phyloP scores from a whole-genome alignment of 2,113 vertebrate genomes.

The Lucifuga dentata region DNA sequence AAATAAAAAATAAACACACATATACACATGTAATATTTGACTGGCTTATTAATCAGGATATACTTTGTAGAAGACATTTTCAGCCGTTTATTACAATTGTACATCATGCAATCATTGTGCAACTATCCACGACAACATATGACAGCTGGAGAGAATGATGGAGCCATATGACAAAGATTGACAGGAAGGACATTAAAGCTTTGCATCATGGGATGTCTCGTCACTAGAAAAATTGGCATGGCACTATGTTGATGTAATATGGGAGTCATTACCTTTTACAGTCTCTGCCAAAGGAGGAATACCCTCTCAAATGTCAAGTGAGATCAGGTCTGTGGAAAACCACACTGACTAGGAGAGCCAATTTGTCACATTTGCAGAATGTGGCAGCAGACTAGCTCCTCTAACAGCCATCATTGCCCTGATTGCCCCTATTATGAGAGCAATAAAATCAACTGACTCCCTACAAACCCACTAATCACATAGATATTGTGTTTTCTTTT shows the following conservation, averaged over 20 bases:
- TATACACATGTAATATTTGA: no score
- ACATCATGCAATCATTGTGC: constrained; percentile 32
- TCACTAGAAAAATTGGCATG: constrained; percentile 68
- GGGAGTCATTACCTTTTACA: constrained; percentile 77
- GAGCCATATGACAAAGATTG: constrained; percentile 61
- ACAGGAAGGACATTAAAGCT: constrained; percentile 62
- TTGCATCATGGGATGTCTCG: constrained; percentile 76
- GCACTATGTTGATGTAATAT: constrained; percentile 80
- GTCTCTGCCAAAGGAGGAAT: constrained; percentile 71
- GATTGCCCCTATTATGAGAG: constrained; percentile 55
- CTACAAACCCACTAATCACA: constrained; percentile 43
- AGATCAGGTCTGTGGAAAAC: constrained; percentile 68
- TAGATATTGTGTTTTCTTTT: constrained; percentile 47
- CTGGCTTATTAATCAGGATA: no score
- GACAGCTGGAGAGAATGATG: constrained; percentile 33
- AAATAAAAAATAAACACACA: no score
- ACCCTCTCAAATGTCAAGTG: constrained; percentile 75
- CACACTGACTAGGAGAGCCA: constrained; percentile 53
- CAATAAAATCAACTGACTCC: constrained; percentile 39
- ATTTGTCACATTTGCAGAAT: constrained; percentile 68
- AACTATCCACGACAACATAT: constrained; percentile 37
- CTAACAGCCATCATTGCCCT: constrained; percentile 48
- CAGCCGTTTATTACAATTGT: neutral
- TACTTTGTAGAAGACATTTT: neutral
- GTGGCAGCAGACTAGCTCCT: constrained; percentile 52